Conservation (phyloP, 2,888 invertebrate genomes). For the Oxyscelio sp. region DNA sequence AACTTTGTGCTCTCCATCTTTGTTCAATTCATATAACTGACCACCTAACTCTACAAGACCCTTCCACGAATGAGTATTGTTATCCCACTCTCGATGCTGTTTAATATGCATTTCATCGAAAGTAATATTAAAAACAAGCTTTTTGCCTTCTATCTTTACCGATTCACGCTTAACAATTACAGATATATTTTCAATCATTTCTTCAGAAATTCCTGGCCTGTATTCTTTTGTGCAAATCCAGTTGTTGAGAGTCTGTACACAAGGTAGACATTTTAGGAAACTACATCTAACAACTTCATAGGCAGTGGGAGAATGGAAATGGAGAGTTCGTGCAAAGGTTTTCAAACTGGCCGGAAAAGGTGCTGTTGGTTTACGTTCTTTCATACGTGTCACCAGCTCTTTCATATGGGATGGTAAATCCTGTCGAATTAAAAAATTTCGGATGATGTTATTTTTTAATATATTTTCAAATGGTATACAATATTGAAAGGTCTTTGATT, state of each 20-base stretch:
- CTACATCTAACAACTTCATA: conserved; percentile 41
- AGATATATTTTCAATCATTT: conserved; percentile 48
- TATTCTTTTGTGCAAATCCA: conserved; percentile 38
- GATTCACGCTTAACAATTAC: conserved; percentile 30
- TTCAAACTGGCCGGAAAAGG: conserved; percentile 55
- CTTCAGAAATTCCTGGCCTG: conserved; percentile 53
- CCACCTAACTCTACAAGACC: conserved; percentile 20
- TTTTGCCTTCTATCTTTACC: conserved; percentile 22
- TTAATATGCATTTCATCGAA: conserved; percentile 54
- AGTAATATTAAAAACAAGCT: conserved; percentile 40
- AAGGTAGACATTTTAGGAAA: conserved; percentile 59
- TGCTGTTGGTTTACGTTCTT: conserved; percentile 46
- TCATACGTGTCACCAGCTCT: conserved; percentile 39
- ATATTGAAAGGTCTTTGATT: too few species aligned
- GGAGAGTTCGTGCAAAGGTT: conserved; percentile 54
- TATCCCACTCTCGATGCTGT: conserved; percentile 9
- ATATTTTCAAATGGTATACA: too few species aligned
- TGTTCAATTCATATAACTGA: background rate
- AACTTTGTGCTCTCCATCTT: background rate
- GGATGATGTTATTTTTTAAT: too few species aligned
- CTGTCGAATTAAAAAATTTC: background rate
- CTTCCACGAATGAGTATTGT: conserved; percentile 19
- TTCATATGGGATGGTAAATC: conserved; percentile 46
- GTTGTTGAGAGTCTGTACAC: conserved; percentile 36
- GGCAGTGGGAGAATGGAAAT: conserved; percentile 62